phyloP scores from a whole-genome alignment of 1,140 invertebrate genomes.

The Ips typographus region DNA sequence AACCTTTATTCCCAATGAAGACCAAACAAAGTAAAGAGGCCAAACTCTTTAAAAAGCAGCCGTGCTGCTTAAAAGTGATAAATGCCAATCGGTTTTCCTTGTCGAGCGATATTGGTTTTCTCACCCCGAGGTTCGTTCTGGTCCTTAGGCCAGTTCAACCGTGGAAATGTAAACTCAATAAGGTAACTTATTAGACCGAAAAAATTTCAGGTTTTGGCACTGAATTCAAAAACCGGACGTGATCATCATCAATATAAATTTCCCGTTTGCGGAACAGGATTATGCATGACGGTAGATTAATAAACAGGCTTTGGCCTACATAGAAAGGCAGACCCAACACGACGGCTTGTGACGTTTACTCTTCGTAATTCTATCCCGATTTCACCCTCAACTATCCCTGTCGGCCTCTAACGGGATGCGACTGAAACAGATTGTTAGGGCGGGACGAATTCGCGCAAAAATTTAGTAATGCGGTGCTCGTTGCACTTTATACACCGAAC shows the following conservation, averaged over 20 bases:
- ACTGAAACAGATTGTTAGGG: conserved; percentile 31
- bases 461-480: conserved; percentile 46
- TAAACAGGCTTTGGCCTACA: not conserved
- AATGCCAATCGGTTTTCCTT: conserved; percentile 4
- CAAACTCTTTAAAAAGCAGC: no score
- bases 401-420: conserved; percentile 27
- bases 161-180: conserved; percentile 1
- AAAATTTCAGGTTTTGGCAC: not conserved
- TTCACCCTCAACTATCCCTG: conserved; percentile 15
- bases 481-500: conserved; percentile 35
- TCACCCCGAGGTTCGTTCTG: not conserved
- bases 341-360: not conserved
- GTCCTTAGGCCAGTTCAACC: not conserved
- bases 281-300: no score
- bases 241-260: no score
- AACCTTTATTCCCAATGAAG: no score
- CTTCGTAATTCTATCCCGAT: conserved; percentile 2
- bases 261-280: no score
- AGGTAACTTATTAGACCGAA: not conserved
- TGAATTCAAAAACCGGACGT: no score
- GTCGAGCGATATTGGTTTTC: conserved; percentile 3
- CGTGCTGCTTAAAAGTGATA: not conserved
- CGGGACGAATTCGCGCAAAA: conserved; percentile 33
- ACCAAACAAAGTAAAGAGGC: no score
- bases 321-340: not conserved